These are phyloP conservation scores for Peucedramus taeniatus DNA, from an alignment of 2,113 vertebrate species.

Conservation along the genomic window DNA sequence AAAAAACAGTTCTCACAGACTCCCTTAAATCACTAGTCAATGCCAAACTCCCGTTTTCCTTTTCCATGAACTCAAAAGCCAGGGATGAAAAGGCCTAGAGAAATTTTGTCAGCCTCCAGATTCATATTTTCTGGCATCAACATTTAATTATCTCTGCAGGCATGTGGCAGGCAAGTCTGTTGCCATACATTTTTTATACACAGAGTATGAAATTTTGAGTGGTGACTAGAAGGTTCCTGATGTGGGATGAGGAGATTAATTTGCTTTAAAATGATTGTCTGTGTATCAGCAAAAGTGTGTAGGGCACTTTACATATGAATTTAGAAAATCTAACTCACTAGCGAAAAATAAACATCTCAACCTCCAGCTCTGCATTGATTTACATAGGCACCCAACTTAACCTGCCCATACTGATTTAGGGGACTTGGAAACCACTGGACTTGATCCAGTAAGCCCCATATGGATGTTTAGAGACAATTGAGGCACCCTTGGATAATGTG, in stretches of 20 bases:
- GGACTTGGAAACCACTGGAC: background rate
- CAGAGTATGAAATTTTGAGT: background rate
- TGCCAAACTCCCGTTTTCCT: conserved; percentile 22
- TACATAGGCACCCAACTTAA: background rate
- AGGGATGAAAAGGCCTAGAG: conserved; percentile 10
- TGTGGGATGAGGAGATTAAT: background rate
- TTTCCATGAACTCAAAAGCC: background rate
- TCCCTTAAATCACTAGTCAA: conserved; percentile 3
- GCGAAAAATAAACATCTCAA: background rate
- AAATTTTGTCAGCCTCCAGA: conserved; percentile 35
- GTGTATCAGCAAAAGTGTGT: background rate
- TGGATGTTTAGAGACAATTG: background rate
- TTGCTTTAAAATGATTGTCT: background rate
- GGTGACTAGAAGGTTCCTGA: conserved; percentile 23
- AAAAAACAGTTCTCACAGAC: conserved; percentile 26
- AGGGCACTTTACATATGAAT: background rate
- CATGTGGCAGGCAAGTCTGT: conserved; percentile 14
- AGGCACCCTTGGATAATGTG: background rate
- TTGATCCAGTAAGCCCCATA: background rate
- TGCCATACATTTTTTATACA: conserved; percentile 11
- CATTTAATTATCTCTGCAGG: conserved; percentile 48
- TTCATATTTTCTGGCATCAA: conserved; percentile 34
- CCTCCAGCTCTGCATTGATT: background rate
- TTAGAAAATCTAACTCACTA: background rate
- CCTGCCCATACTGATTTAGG: background rate